Evolutionary conservation across 2,797 vertebrate species (phyloP), one percentile per base, ranked within the genome.

Genomic region (Argya squamiceps): DNA sequence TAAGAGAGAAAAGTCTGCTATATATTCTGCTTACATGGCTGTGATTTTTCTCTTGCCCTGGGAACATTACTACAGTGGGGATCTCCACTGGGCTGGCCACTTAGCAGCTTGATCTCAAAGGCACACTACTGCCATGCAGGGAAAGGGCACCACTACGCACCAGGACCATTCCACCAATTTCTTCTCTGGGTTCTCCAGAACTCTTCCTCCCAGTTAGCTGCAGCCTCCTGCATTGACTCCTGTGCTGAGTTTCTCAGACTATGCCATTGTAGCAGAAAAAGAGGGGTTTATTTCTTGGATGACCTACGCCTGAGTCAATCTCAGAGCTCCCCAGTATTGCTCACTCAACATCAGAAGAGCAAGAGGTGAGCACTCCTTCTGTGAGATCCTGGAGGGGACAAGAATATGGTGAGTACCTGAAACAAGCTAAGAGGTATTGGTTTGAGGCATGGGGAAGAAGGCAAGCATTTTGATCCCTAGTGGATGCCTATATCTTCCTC

Each of bases 101-200:
- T 24, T 16, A 44, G n/a, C 9, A 94, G 30, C 13, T 63, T 59
- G 58, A 69, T 91, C 68, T 79, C 59, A 69, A 88, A 64, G 39
- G 34, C 39, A 55, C 2, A 0, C 9, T 41, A 27, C 7, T 36
- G n/a, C 17, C 1, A 1, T 56, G 18, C 18, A 86, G 30, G 18
- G 26, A 34, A 59, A 78, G 20, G 17, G 15, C 30, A 65, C 7
- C 19, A 58, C 6, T 56, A 41, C 4, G 3, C 29, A 77, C 21
- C 19, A 39, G 2, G 15, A 12, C 34, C 36, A 65, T 53, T 36
- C 22, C 30, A 69, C 9, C 23, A 44, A 1, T 46, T 89, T 78
- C 46, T 47, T 30, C 30, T 50, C 24, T 34, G 30, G 11, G 9
- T 34, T 26, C 11, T 52, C 16, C 32, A 90, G 34, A 37, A 4